Evolutionary conservation across 2,888 invertebrate species (phyloP).

Genomic region (Cantharis lateralis): DNA sequence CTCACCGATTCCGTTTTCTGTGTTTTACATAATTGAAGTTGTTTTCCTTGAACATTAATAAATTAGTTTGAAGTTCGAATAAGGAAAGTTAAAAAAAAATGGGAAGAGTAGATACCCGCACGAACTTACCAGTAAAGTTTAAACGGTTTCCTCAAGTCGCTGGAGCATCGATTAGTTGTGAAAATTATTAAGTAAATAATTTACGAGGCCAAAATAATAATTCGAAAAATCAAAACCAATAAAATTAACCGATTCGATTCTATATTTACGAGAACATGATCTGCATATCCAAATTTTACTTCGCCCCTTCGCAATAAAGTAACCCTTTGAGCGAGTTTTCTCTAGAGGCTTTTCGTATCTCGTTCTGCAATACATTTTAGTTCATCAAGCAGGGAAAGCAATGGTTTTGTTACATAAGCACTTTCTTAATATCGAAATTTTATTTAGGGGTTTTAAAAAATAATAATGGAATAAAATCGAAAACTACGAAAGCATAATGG

Average conservation of each 20-base stretch:
- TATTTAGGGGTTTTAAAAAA: background rate
- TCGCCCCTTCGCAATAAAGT: conserved; percentile 17
- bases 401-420: background rate
- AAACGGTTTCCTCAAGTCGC: background rate
- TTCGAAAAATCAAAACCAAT: conserved; percentile 22
- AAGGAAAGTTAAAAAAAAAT: background rate
- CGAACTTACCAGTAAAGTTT: background rate
- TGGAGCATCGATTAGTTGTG: background rate
- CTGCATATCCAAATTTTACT: conserved; percentile 36
- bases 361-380: conserved; percentile 18
- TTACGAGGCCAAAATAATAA: background rate
- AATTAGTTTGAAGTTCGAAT: background rate
- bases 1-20: background rate
- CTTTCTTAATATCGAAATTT: background rate
- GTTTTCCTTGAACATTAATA: background rate
- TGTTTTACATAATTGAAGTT: background rate
- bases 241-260: conserved; percentile 35
- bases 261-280: conserved; percentile 31
- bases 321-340: conserved; percentile 27
- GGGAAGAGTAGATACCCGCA: background rate
- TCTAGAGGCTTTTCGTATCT: conserved; percentile 18
- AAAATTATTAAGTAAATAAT: background rate
- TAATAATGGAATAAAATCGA: background rate
- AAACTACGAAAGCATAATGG: background rate
- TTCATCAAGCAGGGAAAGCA: conserved; percentile 16